phyloP scores from a whole-genome alignment of 2,113 vertebrate genomes.

The Oophaga pumilio region DNA sequence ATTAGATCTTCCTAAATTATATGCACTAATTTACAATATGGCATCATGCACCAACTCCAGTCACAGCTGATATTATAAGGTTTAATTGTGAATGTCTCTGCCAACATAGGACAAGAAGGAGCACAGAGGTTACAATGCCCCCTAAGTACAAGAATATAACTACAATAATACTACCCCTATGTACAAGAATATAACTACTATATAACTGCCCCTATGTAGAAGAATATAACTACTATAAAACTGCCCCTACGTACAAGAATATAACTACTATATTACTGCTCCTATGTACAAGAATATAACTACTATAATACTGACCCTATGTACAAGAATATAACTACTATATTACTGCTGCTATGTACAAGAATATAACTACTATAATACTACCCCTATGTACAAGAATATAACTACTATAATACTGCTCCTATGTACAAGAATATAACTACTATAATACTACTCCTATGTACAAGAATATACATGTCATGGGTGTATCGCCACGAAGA shows the following conservation, averaged over 20 bases:
- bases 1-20: not conserved
- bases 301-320: not conserved
- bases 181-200: not conserved
- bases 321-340: not conserved
- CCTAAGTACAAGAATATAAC: too few species aligned
- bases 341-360: not conserved
- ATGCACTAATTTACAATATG: not conserved
- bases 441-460: not conserved
- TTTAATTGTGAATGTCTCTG: too few species aligned
- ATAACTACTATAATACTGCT: not conserved
- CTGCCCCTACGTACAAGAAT: not conserved
- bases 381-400: not conserved
- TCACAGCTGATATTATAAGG: too few species aligned
- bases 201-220: not conserved
- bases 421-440: not conserved
- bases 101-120: too few species aligned
- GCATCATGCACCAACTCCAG: too few species aligned
- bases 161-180: too few species aligned
- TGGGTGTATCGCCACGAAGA: too few species aligned
- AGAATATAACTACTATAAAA: slow-evolving; percentile 1
- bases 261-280: slow-evolving; percentile 6
- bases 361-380: slow-evolving; percentile 12
- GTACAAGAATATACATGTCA: not conserved
- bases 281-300: slow-evolving; percentile 10
- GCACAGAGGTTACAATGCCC: too few species aligned